Base-by-base conservation (phyloP, 2,113 vertebrate species). In the Macaca mulatta region DNA sequence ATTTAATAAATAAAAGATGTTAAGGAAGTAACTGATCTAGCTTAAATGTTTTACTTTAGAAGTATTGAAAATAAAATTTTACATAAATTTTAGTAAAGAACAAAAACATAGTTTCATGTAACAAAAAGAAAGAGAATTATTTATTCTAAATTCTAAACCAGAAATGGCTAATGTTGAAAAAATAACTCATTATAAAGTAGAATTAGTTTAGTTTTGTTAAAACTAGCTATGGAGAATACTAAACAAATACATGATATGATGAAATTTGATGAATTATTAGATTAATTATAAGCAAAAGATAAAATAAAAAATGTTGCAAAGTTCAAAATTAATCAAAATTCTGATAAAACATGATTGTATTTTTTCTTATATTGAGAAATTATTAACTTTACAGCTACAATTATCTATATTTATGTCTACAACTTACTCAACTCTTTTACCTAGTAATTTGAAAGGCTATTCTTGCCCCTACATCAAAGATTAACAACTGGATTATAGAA, bases 31-130 rank as follows among this genome's bases (percentile, higher is more conserved):
- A 61, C 14, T 67, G 57, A 70, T 38, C 23, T 89, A 79, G 18
- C 30, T 89, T 55, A 93, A 95, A n/a, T 75, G 11, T 67, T 92
- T 69, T 92, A 80, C 35, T 61, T 94, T 59, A 90, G 6, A 93
- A 72, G 2, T 64, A 80, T 14, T 90, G 6, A 45, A 91, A 97
- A 67, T 38, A 70, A 96, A 87, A 52, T 45, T 74, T 61, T 25
- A 92, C 92, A 93, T 81, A 78, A 83, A 78, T 75, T 5, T 79
- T 85, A n/a, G 40, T 72, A 45, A 32, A 11, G 0, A 25, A 74
- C 74, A 79, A 93, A 80, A 80, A 69, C 70, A 5, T 72, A 50
- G 57, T 55, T 72, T 80, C 32, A 64, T 12, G 1, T 23, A 88
- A 82, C 22, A 80, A 88, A 87, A 80, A 85, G 8, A 18, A 91